Percentiles rank a stretch among this genome's conserved stretches.
phyloP scores from a whole-genome alignment of 1,140 invertebrate genomes.

The Drosophila kohkoa region DNA sequence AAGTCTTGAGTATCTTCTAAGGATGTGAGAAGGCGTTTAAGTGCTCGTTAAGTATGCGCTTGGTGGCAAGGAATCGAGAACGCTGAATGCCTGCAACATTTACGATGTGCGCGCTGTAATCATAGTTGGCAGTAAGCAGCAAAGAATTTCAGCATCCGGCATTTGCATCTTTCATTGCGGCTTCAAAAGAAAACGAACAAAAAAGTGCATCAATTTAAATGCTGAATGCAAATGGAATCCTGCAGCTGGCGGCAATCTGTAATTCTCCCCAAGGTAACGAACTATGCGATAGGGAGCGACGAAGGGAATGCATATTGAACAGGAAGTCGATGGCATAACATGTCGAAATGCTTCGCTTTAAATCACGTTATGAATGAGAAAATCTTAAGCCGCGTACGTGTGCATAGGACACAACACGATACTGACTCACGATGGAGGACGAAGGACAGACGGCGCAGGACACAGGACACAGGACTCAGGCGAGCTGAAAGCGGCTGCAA shows the following conservation, averaged over 20 bases:
- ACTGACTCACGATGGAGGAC: constrained; percentile 10
- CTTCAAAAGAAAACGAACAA: constrained; percentile 10
- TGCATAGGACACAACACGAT: constrained; percentile 49
- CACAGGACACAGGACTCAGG: constrained; percentile 9
- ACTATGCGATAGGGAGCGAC: constrained; percentile 22
- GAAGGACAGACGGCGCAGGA: constrained; percentile 9
- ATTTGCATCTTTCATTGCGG: constrained; percentile 45
- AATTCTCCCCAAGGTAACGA: constrained; percentile 61
- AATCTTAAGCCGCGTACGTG: constrained; percentile 77
- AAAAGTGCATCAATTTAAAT: constrained; percentile 74
- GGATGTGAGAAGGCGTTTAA: constrained; percentile 57
- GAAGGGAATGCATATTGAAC: constrained; percentile 64
- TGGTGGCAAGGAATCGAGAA: constrained; percentile 17
- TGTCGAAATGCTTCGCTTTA: constrained; percentile 44
- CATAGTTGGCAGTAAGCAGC: constrained; percentile 27
- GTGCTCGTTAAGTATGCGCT: constrained; percentile 67
- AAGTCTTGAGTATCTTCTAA: constrained; percentile 8
- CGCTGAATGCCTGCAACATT: constrained; percentile 6
- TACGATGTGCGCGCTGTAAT: constrained; percentile 48
- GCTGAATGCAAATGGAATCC: constrained; percentile 58
- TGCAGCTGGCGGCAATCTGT: constrained; percentile 59
- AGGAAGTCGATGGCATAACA: constrained; percentile 55
- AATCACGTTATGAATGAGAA: constrained; percentile 76
- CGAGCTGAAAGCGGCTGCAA: constrained; percentile 15
- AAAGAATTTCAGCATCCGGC: constrained; percentile 13